phyloP scores from a whole-genome alignment of 2,113 vertebrate genomes.

The Damaliscus lunatus region DNA sequence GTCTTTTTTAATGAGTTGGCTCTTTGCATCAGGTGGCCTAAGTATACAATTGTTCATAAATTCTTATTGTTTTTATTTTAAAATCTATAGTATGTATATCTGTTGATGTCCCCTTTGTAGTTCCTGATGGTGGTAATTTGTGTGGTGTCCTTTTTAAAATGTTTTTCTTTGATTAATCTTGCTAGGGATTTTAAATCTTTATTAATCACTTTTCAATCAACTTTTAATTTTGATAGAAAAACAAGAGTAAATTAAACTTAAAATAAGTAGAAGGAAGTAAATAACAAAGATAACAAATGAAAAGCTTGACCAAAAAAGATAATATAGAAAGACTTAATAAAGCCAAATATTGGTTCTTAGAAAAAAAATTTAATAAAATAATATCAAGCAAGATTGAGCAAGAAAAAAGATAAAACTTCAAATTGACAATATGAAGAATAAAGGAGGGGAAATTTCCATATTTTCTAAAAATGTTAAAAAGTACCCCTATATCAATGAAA shows the following conservation, averaged over 20 bases:
- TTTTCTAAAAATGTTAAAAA: background rate
- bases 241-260: background rate
- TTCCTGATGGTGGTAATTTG: background rate
- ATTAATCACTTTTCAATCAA: background rate
- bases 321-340: background rate
- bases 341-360: background rate
- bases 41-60: background rate
- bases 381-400: background rate
- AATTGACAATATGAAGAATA: background rate
- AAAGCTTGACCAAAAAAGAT: background rate
- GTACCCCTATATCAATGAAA: background rate
- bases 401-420: background rate
- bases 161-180: background rate
- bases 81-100: background rate
- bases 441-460: background rate
- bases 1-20: background rate
- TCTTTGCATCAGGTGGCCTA: background rate
- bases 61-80: background rate
- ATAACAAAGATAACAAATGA: background rate
- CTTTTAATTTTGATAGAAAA: background rate
- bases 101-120: background rate
- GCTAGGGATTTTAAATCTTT: background rate
- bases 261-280: background rate
- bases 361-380: background rate
- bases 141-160: background rate